Evolutionary conservation across 2,888 invertebrate species (phyloP), one percentile per base, ranked within the genome.

Genomic region (Caenorhabditis parvicauda): DNA sequence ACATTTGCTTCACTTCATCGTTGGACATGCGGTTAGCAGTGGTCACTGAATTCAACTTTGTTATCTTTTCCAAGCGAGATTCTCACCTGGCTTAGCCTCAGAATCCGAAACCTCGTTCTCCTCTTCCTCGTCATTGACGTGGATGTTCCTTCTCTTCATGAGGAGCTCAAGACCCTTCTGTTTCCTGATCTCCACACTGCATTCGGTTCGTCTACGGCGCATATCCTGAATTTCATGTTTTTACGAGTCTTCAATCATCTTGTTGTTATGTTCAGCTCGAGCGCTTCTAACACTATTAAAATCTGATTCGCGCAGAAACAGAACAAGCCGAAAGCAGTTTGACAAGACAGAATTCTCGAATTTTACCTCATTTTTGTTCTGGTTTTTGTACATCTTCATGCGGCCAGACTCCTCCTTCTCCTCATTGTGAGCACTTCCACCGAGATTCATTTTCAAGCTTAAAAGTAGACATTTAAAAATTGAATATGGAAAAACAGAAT

Each of bases 91-190:
- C 39, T 59, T 58, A 21, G 50, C 29, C 14, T 52, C 57, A 2
- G 9, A 14, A n/a, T 32, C 21, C 4, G 45, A 44, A 37, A 37
- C 7, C 21, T 51, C 51, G 29, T 24, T 55, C 52, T 59, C 67
- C 19, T 50, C 45, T 24, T 66, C 66, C 7, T 67, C 54, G n/a
- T 48, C 59, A 22, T 69, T 68, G 14, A 65, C 60, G 17, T 47
- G 55, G 42, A 76, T 53, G 53, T 76, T 72, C 14, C 75, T 61
- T 24, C 76, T 65, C 83, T 98, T 98, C 52, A 90, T 87, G 37
- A 96, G 84, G 81, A 93, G 92, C 74, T 95, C 93, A 82, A 95
- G 93, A 72, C 94, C 90, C 54, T 90, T 89, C 19, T 90, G 89
- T 84, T 95, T 95, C 17, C 96, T 87, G 29, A 98, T 85, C 71